Base-by-base conservation (phyloP, 2,888 invertebrate genomes). In the Agrotis clavis region DNA sequence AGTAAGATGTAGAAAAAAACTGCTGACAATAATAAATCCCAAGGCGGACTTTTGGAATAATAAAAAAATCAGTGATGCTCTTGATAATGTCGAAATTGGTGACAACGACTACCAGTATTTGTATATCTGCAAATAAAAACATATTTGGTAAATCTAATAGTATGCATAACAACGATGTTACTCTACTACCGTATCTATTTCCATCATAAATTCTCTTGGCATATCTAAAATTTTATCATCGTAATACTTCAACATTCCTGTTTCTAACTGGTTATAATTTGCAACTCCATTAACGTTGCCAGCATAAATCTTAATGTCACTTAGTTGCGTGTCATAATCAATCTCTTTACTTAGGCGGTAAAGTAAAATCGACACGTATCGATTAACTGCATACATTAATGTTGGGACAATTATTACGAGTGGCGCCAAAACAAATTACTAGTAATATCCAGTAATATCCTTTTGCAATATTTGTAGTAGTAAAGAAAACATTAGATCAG, bases 351-450 rank as follows among this genome's bases (percentile, higher is more conserved):
- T 65, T 59, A 69, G 30, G 74, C 72, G 73, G 68, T 71, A 70
- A 71, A 74, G 57, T 67, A 71, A 74, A 76, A 84, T 84, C 78
- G 74, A 71, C 75, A 74, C 72, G 71, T 74, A 77, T 82, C 75
- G 81, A 67, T 79, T 69, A 82, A 71, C 50, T n/a, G 67, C 45
- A 68, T 74, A 68, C 65, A 81, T 81, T 81, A 81, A 68, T 53
- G 74, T 56, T 68, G 67, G 48, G 60, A 74, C 73, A 80, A 77
- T 77, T 75, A 82, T 82, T 65, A 71, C 75, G 54, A 74, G 79
- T 76, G 85, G 84, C 84, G 84, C 84, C 85, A 71, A 72, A 73
- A 82, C 78, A 74, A 84, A 84, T 81, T 82, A 71, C 74, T 51
- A 5, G 47, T 81, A 67, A 71, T 79, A 47, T 69, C 47, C 19